phyloP scores from a whole-genome alignment of 2,888 invertebrate species.

The Lasioglossum leucozonium region DNA sequence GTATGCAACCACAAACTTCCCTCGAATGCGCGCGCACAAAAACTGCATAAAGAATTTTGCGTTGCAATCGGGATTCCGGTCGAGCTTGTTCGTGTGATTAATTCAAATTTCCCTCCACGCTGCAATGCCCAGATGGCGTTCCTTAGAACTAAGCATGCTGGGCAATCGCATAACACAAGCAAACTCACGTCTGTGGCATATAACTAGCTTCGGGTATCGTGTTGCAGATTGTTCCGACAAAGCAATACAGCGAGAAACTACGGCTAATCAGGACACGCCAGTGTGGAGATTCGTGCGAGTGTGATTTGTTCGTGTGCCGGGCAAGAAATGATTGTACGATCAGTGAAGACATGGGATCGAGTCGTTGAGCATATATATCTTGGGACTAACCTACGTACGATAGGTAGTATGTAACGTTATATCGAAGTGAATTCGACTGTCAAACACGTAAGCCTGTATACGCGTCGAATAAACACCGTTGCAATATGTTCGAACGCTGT shows the following conservation, averaged over 20 bases:
- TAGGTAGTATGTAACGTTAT: conserved; percentile 18
- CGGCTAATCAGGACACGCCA: conserved; percentile 22
- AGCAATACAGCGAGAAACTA: conserved; percentile 33
- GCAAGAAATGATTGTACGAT: conserved; percentile 18
- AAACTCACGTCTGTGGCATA: conserved; percentile 52
- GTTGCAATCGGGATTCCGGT: background rate
- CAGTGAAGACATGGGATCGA: background rate
- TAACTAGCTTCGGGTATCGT: conserved; percentile 47
- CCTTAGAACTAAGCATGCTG: conserved; percentile 15
- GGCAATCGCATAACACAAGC: conserved; percentile 42
- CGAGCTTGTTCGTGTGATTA: background rate
- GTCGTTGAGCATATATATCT: conserved; percentile 8
- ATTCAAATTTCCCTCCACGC: conserved; percentile 9
- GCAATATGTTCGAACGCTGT: background rate
- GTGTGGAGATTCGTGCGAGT: conserved; percentile 32
- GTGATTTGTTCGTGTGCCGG: conserved; percentile 30
- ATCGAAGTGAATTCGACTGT: conserved; percentile 25
- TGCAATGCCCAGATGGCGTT: conserved; percentile 11
- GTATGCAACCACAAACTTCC: background rate
- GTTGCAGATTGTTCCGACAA: conserved; percentile 45
- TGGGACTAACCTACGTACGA: conserved; percentile 39
- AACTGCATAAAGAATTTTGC: background rate
- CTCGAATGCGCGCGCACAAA: background rate
- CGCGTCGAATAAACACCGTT: background rate
- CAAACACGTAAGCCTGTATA: conserved; percentile 8